Percentiles rank a stretch among this genome's conserved stretches.
These are phyloP conservation scores for Parnassius apollo DNA, from an alignment of 2,888 invertebrate species.

Conservation along the genomic window DNA sequence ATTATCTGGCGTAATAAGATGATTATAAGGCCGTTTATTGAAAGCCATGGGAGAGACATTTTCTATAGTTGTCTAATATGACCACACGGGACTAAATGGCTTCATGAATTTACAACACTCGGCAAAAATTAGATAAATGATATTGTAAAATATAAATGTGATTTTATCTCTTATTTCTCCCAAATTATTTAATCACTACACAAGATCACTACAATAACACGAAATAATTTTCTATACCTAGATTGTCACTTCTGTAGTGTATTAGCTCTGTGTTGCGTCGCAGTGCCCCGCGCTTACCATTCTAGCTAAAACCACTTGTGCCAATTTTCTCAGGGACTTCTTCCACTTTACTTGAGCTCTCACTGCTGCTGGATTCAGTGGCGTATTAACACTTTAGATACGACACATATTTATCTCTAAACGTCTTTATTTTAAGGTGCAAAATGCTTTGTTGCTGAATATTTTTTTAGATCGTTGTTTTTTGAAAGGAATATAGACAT, in stretches of 20 bases:
- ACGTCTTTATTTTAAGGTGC: constrained; percentile 43
- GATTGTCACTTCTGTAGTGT: constrained; percentile 20
- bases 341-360: constrained; percentile 77
- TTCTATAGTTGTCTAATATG: too few relatives aligned
- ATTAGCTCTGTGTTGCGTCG: constrained; percentile 42
- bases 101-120: too few relatives aligned
- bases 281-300: constrained; percentile 54
- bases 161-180: too few relatives aligned
- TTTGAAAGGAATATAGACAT: constrained; percentile 41
- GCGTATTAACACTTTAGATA: constrained; percentile 47
- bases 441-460: constrained; percentile 39
- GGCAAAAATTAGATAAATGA: too few relatives aligned
- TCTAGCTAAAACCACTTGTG: constrained; percentile 78
- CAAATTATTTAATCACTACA: too few relatives aligned
- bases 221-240: too few relatives aligned
- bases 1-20: too few relatives aligned
- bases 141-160: too few relatives aligned
- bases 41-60: too few relatives aligned
- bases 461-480: constrained; percentile 33
- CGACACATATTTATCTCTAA: constrained; percentile 36
- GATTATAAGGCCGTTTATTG: too few relatives aligned
- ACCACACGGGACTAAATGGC: too few relatives aligned
- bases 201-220: too few relatives aligned
- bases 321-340: constrained; percentile 79
- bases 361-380: constrained; percentile 49